Evolutionary conservation across 2,888 invertebrate species (phyloP), one percentile per base, ranked within the genome.

Genomic region (Dexiosoma caninum): DNA sequence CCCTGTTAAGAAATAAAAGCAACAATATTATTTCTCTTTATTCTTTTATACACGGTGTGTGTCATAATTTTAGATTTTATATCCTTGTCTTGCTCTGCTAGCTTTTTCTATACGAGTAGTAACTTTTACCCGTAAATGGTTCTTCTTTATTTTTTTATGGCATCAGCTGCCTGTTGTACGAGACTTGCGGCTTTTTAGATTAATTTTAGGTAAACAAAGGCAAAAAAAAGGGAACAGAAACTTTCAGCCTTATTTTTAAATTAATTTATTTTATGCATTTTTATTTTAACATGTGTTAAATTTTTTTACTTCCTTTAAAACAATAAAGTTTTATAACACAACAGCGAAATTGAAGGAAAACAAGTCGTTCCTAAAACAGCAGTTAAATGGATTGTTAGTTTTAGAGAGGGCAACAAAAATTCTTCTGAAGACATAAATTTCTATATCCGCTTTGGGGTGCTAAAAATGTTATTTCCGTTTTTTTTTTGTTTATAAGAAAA

Each of bases 111-210:
- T 16, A 21, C 27, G 37, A 3, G 16, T 10, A 35, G 40, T 62
- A 44, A 51, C 27, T 30, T 60, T 60, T 60, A 27, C 32, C 19
- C 16, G 12, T 32, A 67, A 51, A 66, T 64, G 16, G 14, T 32
- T 49, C 12, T 49, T 46, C 3, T 55, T 55, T 71, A 62, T 55
- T 69, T 70, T 59, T 70, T 53, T 75, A 46, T 62, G 27, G 67
- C 71, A 71, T 71, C 80, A 80, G 80, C 67, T 80, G 80, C 30
- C 40, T 75, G 59, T 59, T 51, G 32, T 40, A 12, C 7, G 23
- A 59, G 71, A 66, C 66, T 75, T 46, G 71, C 80, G 71, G 53
- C 60, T 67, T 76, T 71, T 40, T 64, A 51, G 49, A 46, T 62
- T 27, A 62, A 9, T 35, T 49, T 55, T 55, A 23, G 37, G 10